phyloP scores from a whole-genome alignment of 2,797 vertebrate genomes.

The Salarias fasciatus region DNA sequence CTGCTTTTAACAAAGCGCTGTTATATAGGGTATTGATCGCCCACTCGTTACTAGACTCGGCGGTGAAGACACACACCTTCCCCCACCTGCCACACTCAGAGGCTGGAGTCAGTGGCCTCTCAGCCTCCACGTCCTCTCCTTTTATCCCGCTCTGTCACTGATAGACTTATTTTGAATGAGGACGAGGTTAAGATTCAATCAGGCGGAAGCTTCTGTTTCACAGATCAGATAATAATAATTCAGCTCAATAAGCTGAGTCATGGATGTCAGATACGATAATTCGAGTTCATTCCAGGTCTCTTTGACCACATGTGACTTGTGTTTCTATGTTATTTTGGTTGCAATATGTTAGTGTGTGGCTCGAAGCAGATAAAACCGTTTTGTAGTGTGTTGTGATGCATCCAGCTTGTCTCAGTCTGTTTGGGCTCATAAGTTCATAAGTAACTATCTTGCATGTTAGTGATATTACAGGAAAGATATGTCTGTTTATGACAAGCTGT shows the following conservation, averaged over 20 bases:
- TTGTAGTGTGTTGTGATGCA: too few relatives aligned
- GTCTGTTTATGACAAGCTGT: too few relatives aligned
- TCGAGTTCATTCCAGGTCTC: not conserved
- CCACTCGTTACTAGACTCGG: conserved; percentile 22
- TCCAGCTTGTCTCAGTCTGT: too few relatives aligned
- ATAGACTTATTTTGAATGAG: conserved; percentile 38
- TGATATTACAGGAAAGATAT: too few relatives aligned
- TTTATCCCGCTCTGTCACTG: conserved; percentile 29
- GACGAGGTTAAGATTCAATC: conserved; percentile 37
- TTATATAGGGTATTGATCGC: conserved; percentile 61
- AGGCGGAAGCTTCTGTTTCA: conserved; percentile 24
- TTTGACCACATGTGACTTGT: not conserved
- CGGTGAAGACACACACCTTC: conserved; percentile 23
- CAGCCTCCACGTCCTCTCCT: conserved; percentile 23
- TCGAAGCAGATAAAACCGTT: too few relatives aligned
- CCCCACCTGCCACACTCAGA: conserved; percentile 26
- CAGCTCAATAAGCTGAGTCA: conserved; percentile 28
- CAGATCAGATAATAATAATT: conserved; percentile 29
- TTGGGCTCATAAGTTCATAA: too few relatives aligned
- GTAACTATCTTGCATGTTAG: too few relatives aligned
- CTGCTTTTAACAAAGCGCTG: conserved; percentile 44
- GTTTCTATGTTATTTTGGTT: not conserved
- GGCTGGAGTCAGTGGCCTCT: conserved; percentile 58
- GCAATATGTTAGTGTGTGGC: too few relatives aligned
- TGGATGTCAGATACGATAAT: conserved; percentile 6